Conservation (phyloP, 1,140 invertebrate species). For the Drosophila bocqueti region DNA sequence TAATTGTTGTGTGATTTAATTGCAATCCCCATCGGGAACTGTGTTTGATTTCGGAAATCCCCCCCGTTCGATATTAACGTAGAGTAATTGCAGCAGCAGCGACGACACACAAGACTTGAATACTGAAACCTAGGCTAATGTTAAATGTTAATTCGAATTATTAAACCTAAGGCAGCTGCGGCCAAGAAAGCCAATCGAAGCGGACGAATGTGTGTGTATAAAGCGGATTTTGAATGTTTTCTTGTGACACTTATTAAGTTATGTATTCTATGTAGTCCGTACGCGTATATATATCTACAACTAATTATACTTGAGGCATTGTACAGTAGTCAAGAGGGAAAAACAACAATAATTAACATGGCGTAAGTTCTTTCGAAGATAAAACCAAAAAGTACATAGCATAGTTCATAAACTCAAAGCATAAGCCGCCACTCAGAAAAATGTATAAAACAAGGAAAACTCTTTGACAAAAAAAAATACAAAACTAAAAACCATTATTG, state of each 20-base stretch:
- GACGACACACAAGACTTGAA: slow-evolving; percentile 77
- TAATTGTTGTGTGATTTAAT: slow-evolving; percentile 30
- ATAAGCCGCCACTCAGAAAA: slow-evolving; percentile 59
- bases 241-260: slow-evolving; percentile 50
- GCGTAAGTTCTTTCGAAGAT: slow-evolving; percentile 38
- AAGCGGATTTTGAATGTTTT: slow-evolving; percentile 58
- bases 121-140: slow-evolving; percentile 66
- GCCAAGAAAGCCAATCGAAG: not conserved
- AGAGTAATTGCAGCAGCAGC: slow-evolving; percentile 38
- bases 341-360: slow-evolving; percentile 50
- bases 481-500: slow-evolving; percentile 30
- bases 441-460: slow-evolving; percentile 38
- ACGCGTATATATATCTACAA: slow-evolving; percentile 33
- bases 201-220: slow-evolving; percentile 32
- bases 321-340: slow-evolving; percentile 48
- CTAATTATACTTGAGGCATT: slow-evolving; percentile 47
- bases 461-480: slow-evolving; percentile 21
- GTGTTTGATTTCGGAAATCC: slow-evolving; percentile 36
- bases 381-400: slow-evolving; percentile 46
- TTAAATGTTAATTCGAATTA: slow-evolving; percentile 60
- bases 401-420: slow-evolving; percentile 55
- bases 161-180: slow-evolving; percentile 28
- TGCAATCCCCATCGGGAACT: slow-evolving; percentile 9
- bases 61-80: slow-evolving; percentile 28
- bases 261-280: slow-evolving; percentile 53